Percentiles rank a stretch among this genome's conserved stretches.
These are phyloP conservation scores for Heliconius charithonia DNA, from an alignment of 2,888 invertebrate species.

Conservation along the genomic window DNA sequence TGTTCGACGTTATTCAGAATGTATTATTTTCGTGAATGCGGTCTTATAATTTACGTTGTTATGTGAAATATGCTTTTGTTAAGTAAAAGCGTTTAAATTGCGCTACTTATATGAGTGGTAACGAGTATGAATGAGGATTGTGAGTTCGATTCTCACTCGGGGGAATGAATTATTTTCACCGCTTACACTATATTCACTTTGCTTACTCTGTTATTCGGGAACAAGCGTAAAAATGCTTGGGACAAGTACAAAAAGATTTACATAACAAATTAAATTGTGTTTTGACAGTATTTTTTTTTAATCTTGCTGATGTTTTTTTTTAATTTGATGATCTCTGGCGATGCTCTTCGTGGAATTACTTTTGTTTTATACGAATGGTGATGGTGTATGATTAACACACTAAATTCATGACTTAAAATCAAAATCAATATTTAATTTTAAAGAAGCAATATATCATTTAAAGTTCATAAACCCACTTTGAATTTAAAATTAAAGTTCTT, in stretches of 20 bases:
- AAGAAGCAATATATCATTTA: constrained; percentile 28
- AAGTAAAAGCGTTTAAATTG: background rate
- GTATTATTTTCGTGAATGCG: background rate
- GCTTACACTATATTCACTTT: no score
- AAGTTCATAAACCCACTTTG: constrained; percentile 51
- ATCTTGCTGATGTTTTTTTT: no score
- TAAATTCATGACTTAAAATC: background rate
- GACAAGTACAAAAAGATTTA: no score
- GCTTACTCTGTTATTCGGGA: no score
- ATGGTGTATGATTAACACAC: background rate
- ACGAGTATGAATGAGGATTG: background rate
- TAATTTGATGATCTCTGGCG: background rate
- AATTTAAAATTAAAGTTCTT: constrained; percentile 72
- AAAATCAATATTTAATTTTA: background rate
- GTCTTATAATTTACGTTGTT: background rate
- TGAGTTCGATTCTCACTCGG: background rate
- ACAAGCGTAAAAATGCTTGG: no score
- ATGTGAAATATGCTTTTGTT: background rate
- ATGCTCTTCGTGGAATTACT: background rate
- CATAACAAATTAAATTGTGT: no score
- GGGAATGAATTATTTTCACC: no score
- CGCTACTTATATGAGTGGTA: background rate
- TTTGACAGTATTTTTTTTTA: no score
- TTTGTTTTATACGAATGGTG: background rate
- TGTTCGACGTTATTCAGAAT: constrained; percentile 4